These are phyloP conservation scores for Siphlonurus alternatus DNA, from an alignment of 2,888 invertebrate species.

Conservation along the genomic window DNA sequence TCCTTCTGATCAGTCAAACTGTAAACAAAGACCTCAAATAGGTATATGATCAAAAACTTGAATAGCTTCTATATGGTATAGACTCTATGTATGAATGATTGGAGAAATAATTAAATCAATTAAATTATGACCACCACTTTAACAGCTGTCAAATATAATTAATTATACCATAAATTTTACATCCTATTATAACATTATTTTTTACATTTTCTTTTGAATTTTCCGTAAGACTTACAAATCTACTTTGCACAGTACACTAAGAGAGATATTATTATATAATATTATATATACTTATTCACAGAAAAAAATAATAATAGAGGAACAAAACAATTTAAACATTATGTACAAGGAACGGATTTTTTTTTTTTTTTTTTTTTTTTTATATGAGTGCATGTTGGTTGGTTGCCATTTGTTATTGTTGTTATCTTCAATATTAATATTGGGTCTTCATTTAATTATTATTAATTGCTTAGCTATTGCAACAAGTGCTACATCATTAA, in stretches of 20 bases:
- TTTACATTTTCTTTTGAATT: conserved; percentile 6
- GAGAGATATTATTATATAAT: conserved; percentile 12
- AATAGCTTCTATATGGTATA: no score
- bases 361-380: conserved; percentile 9
- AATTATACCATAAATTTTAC: no score
- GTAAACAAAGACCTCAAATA: no score
- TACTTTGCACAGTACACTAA: conserved; percentile 7
- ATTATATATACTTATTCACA: conserved; percentile 16
- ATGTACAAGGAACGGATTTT: conserved; percentile 12
- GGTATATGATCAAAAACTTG: no score
- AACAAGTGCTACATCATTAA: background rate
- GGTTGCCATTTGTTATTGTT: background rate
- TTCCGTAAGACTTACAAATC: conserved; percentile 7
- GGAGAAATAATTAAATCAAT: no score
- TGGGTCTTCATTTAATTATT: conserved; percentile 6
- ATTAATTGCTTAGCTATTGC: conserved; percentile 3
- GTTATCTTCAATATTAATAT: conserved; percentile 9
- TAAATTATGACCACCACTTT: no score
- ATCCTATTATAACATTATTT: no score
- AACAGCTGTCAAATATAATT: no score
- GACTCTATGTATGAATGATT: no score
- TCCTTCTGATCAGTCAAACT: no score
- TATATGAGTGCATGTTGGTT: background rate
- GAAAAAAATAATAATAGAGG: conserved; percentile 11
- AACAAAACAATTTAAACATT: conserved; percentile 14